A percentile compares a stretch with the other conserved stretches of the same genome.
Evolutionary conservation across 1,140 invertebrate genomes (phyloP).

Genomic region (Drosophila sturtevanti): DNA sequence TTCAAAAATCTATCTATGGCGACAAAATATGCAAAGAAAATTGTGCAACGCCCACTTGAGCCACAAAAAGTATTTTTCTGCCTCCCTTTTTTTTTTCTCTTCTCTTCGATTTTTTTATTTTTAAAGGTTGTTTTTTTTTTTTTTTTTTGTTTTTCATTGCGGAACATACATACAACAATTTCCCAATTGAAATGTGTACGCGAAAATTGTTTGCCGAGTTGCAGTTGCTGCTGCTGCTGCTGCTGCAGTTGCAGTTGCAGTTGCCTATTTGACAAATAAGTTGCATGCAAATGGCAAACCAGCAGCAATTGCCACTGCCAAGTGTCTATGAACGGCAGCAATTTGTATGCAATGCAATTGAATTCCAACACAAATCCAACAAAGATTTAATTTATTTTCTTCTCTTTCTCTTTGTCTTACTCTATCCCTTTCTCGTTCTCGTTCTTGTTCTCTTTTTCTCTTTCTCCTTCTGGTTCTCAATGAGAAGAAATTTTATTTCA

Average conservation of each 20-base stretch:
- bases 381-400: conserved; percentile 30
- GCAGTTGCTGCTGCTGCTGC: conserved; percentile 27
- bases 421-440: neutral
- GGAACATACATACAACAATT: conserved; percentile 68
- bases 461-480: conserved; percentile 43
- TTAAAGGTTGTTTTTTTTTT: neutral
- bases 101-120: no score
- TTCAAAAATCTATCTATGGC: conserved; percentile 67
- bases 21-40: conserved; percentile 77
- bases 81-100: conserved; percentile 21
- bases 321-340: conserved; percentile 32
- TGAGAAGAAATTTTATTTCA: conserved; percentile 47
- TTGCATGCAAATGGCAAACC: conserved; percentile 70
- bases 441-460: neutral
- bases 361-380: conserved; percentile 44
- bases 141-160: conserved; percentile 46
- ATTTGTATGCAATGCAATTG: conserved; percentile 76
- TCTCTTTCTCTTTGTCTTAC: neutral
- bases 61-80: conserved; percentile 30
- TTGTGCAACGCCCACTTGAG: conserved; percentile 72
- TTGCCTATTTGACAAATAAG: conserved; percentile 69
- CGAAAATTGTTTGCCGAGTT: conserved; percentile 74
- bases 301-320: conserved; percentile 32
- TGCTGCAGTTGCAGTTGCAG: conserved; percentile 35
- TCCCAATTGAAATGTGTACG: conserved; percentile 77